Conservation (phyloP, 2,888 invertebrate species). For the Melikaiella ostensackeni region DNA sequence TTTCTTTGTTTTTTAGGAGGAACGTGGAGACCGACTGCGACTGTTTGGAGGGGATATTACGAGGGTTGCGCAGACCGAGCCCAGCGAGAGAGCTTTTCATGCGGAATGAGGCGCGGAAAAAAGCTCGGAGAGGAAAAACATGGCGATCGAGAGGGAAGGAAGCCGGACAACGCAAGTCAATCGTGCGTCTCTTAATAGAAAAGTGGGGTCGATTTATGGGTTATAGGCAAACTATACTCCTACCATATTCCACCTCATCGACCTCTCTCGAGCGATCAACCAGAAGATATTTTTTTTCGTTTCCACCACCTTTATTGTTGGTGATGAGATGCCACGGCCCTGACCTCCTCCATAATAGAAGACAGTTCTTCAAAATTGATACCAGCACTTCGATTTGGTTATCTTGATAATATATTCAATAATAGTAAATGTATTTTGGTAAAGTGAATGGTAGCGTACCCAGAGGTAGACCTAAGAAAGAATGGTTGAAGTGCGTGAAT, state of each 20-base stretch:
- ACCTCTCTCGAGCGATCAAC: slow-evolving; percentile 62
- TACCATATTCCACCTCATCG: slow-evolving; percentile 49
- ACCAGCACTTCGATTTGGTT: not conserved
- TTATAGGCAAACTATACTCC: slow-evolving; percentile 74
- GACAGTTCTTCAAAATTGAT: not conserved
- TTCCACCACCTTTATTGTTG: slow-evolving; percentile 50
- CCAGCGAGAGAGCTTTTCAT: slow-evolving; percentile 30
- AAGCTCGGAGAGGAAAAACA: slow-evolving; percentile 47
- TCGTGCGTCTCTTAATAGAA: slow-evolving; percentile 77
- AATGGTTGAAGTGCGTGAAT: no score
- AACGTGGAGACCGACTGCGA: slow-evolving; percentile 12
- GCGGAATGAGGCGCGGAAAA: slow-evolving; percentile 20
- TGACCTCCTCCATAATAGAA: slow-evolving; percentile 56
- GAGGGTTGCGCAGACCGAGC: slow-evolving; percentile 32
- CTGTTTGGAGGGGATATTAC: slow-evolving; percentile 22
- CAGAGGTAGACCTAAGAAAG: no score
- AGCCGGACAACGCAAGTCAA: slow-evolving; percentile 75
- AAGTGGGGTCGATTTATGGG: slow-evolving; percentile 77
- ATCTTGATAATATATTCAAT: not conserved
- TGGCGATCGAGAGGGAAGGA: slow-evolving; percentile 63
- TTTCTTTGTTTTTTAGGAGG: slow-evolving; percentile 7
- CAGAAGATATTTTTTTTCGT: slow-evolving; percentile 68
- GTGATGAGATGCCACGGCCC: slow-evolving; percentile 54
- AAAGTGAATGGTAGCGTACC: no score
- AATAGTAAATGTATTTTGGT: no score